Percentiles rank a stretch among this genome's conserved stretches.
Evolutionary conservation across 1,140 invertebrate genomes (phyloP).

Genomic region (Megalopta genalis): DNA sequence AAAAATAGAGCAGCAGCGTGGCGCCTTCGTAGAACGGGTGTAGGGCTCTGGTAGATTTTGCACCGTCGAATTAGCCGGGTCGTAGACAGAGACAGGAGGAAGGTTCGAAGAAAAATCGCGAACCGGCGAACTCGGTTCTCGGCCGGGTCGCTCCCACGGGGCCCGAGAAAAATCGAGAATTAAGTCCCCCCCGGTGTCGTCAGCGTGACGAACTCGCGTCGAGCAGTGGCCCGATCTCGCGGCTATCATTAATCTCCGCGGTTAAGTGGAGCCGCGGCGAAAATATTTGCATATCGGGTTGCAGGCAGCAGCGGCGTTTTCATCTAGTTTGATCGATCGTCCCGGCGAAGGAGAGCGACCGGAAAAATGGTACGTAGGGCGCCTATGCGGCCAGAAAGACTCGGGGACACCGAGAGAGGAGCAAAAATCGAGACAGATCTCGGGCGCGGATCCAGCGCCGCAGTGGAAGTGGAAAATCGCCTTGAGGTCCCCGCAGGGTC

Average conservation of each 20-base stretch:
- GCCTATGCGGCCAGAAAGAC: neutral
- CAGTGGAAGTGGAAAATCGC: constrained; percentile 51
- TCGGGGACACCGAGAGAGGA: neutral
- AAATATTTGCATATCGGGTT: constrained; percentile 77
- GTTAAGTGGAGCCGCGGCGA: constrained; percentile 57
- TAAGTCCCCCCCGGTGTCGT: constrained; percentile 59
- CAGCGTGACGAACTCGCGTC: constrained; percentile 41
- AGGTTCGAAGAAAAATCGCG: neutral
- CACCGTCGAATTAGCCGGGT: neutral
- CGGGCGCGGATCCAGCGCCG: no score
- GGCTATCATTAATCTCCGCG: constrained; percentile 70
- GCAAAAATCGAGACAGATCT: neutral
- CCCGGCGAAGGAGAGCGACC: neutral
- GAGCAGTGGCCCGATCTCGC: constrained; percentile 24
- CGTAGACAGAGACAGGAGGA: no score
- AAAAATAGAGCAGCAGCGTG: no score
- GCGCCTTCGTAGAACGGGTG: no score
- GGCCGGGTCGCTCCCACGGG: constrained; percentile 50
- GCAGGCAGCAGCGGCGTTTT: constrained; percentile 30
- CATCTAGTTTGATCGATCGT: constrained; percentile 60
- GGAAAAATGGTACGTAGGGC: neutral
- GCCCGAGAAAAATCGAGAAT: constrained; percentile 69
- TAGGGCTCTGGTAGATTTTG: no score
- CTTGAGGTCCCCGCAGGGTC: constrained; percentile 26
- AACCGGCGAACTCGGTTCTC: neutral